Evolutionary conservation across 2,797 vertebrate genomes (phyloP).

Genomic region (Iguana delicatissima): DNA sequence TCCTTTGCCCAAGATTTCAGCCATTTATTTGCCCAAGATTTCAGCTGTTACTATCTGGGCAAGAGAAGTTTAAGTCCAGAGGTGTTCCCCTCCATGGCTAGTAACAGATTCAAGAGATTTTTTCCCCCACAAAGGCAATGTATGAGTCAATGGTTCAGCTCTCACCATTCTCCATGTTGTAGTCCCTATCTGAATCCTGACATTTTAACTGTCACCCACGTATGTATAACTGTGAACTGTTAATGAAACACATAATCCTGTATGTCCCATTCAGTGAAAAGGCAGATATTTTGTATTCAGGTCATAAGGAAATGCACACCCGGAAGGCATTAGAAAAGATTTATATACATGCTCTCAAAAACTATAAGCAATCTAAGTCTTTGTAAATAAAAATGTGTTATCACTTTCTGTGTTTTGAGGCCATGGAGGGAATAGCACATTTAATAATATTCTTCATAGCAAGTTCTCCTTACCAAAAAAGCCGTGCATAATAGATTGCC

Average conservation of each 20-base stretch:
- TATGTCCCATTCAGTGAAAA: constrained; percentile 44
- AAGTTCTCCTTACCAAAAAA: constrained; percentile 69
- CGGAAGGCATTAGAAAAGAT: constrained; percentile 37
- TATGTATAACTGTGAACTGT: neutral
- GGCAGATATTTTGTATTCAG: constrained; percentile 45
- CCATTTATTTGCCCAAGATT: neutral
- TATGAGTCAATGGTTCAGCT: neutral
- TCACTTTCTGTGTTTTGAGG: constrained; percentile 63
- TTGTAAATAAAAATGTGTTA: constrained; percentile 70
- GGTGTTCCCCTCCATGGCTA: neutral
- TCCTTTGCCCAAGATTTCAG: neutral
- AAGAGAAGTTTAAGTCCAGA: neutral
- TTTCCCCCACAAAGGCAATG: neutral
- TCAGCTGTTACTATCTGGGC: neutral
- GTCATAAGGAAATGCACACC: constrained; percentile 31
- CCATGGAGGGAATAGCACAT: constrained; percentile 45
- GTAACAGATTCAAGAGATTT: neutral
- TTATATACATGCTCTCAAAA: constrained; percentile 60
- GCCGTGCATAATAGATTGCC: constrained; percentile 68
- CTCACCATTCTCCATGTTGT: no score
- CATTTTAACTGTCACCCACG: neutral
- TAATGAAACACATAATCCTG: constrained; percentile 49
- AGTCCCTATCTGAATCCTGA: neutral
- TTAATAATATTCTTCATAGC: constrained; percentile 70
- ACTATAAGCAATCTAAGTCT: constrained; percentile 58